A percentile compares a stretch with the other conserved stretches of the same genome.
Conservation (phyloP, 2,888 invertebrate genomes). For the Ichneumoninae sp. region DNA sequence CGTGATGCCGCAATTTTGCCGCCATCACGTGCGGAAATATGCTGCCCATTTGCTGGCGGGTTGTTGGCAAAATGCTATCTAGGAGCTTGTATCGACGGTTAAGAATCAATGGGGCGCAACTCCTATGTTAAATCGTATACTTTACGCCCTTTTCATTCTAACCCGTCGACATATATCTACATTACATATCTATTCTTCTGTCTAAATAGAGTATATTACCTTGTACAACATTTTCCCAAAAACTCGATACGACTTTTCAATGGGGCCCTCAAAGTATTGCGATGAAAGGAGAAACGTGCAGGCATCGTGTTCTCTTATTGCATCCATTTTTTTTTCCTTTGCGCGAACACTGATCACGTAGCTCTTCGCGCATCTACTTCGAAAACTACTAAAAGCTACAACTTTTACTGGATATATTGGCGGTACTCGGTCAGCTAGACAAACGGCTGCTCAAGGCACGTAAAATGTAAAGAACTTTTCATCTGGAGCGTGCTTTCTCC, state of each 20-base stretch:
- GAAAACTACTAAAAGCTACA: conserved; percentile 35
- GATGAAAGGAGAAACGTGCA: neutral
- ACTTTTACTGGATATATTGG: conserved; percentile 34
- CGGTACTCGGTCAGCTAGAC: conserved; percentile 5
- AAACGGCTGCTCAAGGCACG: neutral
- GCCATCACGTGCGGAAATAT: too few species aligned
- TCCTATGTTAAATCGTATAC: too few species aligned
- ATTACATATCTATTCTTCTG: too few species aligned
- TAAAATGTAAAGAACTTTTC: conserved; percentile 46
- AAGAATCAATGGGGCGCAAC: too few species aligned
- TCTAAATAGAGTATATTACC: neutral
- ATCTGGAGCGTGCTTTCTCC: conserved; percentile 20
- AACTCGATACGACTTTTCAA: neutral
- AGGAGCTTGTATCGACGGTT: too few species aligned
- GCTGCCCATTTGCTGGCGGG: too few species aligned
- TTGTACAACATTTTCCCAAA: neutral
- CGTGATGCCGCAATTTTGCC: too few species aligned
- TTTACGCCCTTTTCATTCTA: too few species aligned
- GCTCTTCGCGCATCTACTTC: neutral
- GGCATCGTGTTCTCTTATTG: neutral
- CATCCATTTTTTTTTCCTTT: neutral
- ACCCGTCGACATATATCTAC: too few species aligned
- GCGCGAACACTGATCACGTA: conserved; percentile 17
- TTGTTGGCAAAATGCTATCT: too few species aligned
- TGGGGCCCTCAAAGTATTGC: neutral